Percentiles rank a stretch among this genome's conserved stretches.
These are phyloP conservation scores for Ophonus ardosiacus DNA, from an alignment of 2,888 invertebrate genomes.

Conservation along the genomic window DNA sequence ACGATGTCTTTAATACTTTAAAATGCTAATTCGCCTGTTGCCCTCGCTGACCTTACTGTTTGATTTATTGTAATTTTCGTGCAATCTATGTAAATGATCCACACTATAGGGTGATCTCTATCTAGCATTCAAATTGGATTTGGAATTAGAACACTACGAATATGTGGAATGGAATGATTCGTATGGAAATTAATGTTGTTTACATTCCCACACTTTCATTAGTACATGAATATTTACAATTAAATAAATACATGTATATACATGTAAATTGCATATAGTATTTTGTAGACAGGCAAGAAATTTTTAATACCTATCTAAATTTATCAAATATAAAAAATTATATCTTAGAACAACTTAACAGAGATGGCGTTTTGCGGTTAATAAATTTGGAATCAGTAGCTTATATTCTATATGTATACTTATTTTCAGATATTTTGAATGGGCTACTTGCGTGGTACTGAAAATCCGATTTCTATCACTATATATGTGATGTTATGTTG, in stretches of 20 bases:
- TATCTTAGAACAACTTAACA: not conserved
- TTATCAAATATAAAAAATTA: no score
- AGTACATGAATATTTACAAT: not conserved
- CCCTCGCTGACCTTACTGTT: constrained; percentile 31
- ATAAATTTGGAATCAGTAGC: no score
- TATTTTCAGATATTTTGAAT: no score
- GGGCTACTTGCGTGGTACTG: no score
- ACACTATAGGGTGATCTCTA: constrained; percentile 25
- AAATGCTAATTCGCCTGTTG: constrained; percentile 49
- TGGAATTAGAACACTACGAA: not conserved
- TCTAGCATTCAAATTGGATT: constrained; percentile 32
- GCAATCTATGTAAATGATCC: constrained; percentile 34
- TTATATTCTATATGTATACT: no score
- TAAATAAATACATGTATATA: no score
- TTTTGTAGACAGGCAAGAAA: no score
- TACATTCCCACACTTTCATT: constrained; percentile 5
- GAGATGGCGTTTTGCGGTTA: not conserved
- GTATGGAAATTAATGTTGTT: not conserved
- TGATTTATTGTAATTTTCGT: constrained; percentile 51
- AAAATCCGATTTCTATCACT: no score
- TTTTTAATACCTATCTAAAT: no score
- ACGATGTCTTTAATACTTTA: constrained; percentile 34
- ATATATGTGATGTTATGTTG: no score
- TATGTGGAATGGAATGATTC: not conserved
- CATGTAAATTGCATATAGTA: no score